Conservation (phyloP, 2,113 vertebrate species). For the Otocyon megalotis region DNA sequence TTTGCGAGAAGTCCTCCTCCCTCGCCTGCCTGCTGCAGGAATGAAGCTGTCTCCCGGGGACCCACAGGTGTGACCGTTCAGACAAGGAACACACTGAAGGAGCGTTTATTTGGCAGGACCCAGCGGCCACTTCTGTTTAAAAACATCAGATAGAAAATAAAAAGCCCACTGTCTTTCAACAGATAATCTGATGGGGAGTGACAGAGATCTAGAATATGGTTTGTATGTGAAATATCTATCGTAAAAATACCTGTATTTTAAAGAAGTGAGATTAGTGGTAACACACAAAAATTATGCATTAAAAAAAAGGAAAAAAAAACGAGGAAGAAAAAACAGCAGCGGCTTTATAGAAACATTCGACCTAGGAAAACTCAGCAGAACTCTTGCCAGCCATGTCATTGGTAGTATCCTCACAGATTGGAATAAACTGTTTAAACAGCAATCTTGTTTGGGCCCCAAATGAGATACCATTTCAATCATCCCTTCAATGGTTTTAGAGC, state of each 20-base stretch:
- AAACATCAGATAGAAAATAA: constrained; percentile 59
- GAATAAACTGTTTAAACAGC: constrained; percentile 46
- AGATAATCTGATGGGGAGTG: constrained; percentile 25
- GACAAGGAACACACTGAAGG: constrained; percentile 62
- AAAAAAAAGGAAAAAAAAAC: background rate
- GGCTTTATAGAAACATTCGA: constrained; percentile 49
- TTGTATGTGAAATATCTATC: constrained; percentile 13
- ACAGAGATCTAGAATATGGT: background rate
- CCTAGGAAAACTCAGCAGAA: constrained; percentile 66
- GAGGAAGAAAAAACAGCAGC: constrained; percentile 17
- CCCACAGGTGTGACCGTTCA: constrained; percentile 66
- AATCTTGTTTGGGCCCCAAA: background rate
- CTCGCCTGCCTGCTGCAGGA: constrained; percentile 47
- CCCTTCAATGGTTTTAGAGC: constrained; percentile 42
- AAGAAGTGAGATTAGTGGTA: constrained; percentile 48
- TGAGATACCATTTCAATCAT: constrained; percentile 39
- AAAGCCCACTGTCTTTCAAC: constrained; percentile 67
- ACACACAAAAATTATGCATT: constrained; percentile 45
- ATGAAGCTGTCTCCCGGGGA: constrained; percentile 47
- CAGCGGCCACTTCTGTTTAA: constrained; percentile 29
- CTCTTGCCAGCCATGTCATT: background rate
- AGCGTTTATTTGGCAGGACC: constrained; percentile 55
- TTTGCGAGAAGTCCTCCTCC: constrained; percentile 81
- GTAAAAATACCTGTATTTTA: constrained; percentile 38
- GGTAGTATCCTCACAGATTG: background rate